phyloP scores from a whole-genome alignment of 2,888 invertebrate genomes.

The Drosophila paramelanica region DNA sequence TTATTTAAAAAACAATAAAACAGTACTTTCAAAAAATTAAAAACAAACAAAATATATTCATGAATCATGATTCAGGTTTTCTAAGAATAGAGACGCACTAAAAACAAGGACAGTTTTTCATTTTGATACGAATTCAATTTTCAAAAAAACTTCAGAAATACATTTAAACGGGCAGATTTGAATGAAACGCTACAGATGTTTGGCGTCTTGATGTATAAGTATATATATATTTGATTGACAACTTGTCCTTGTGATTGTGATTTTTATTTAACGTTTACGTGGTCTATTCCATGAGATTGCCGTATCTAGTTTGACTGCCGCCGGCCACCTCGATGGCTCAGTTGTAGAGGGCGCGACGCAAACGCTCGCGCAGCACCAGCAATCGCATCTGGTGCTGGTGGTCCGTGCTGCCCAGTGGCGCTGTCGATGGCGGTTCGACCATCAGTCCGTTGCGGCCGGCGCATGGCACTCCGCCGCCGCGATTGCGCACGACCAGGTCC shows the following conservation, averaged over 20 bases:
- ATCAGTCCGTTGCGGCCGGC: constrained; percentile 15
- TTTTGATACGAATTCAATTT: no score
- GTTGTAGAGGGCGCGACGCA: constrained; percentile 57
- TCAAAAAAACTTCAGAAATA: no score
- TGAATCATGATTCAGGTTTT: no score
- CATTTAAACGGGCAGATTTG: background rate
- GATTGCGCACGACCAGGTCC: constrained; percentile 31
- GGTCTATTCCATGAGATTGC: constrained; percentile 2
- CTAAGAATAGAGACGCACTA: no score
- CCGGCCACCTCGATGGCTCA: constrained; percentile 8
- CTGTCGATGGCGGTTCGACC: constrained; percentile 13
- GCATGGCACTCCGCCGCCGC: constrained; percentile 49
- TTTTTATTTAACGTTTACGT: background rate
- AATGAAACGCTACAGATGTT: background rate
- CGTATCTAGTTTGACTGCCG: background rate
- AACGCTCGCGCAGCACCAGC: constrained; percentile 52
- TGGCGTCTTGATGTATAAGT: background rate
- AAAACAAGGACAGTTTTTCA: no score
- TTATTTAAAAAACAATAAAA: no score
- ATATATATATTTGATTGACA: background rate
- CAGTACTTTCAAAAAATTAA: no score
- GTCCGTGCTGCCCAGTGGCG: constrained; percentile 31
- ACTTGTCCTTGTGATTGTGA: no score
- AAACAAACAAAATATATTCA: no score
- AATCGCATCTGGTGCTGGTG: constrained; percentile 59